Base-by-base conservation (phyloP, 2,797 vertebrate species). In the Linurgus olivaceus region DNA sequence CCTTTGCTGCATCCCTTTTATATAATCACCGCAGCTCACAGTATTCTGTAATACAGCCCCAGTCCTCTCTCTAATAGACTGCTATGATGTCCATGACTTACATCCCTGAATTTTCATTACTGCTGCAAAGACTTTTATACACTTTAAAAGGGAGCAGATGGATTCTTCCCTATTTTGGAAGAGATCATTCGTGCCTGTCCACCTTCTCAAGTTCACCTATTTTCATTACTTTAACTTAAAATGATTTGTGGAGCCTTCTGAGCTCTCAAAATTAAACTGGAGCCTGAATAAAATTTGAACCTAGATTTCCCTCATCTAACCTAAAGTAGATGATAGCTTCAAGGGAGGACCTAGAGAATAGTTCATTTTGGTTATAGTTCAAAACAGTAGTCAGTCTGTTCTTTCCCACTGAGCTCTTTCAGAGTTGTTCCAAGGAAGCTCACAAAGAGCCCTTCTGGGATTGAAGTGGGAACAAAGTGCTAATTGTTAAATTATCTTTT, bases 401-500 rank as follows among this genome's bases (percentile, higher is more conserved):
- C 93, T 93, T 92, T 92, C 94, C 87, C 61, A 88, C 89, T 95
- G 90, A 93, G 90, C 88, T 93, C 86, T 95, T 96, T 96, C 85
- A 96, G 68, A 66, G 48, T 89, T 95, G 74, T 84, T 96, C 89
- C 92, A 92, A 94, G 96, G 94, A 96, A 88, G 71, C 84, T 91
- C 81, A 95, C 80, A 96, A 96, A 96, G 74, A 96, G 50, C 81
- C 80, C 73, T 71, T 96, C 82, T 86, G 84, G 97, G 89, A 92
- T 51, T 87, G 89, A 97, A 97, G 88, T 94, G 86, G 89, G 96
- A 97, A 96, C 92, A 97, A 97, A 96, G 91, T 95, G 78, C 88
- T 97, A 97, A 97, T 97, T 97, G 97, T 95, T 91, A 91, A 84
- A 96, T 92, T 95, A 90, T 90, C 96, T 86, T 90, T 93, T 95